Base-by-base conservation (phyloP, 2,113 vertebrate species). In the Tautogolabrus adspersus region DNA sequence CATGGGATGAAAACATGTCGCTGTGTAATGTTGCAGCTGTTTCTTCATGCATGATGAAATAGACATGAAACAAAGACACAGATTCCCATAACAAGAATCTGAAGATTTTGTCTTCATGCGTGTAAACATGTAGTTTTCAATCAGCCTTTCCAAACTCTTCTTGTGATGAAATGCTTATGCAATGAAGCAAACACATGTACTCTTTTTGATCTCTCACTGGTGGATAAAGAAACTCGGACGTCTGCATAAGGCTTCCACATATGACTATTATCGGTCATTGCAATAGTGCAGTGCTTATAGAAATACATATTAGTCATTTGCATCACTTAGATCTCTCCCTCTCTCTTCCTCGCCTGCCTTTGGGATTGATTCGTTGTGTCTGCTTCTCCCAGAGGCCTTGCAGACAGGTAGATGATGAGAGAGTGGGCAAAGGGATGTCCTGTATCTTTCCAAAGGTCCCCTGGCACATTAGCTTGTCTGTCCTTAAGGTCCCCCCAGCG, bases 21-120 rank as follows among this genome's bases (percentile, higher is more conserved):
- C n/a, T 6, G 3, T 37, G 67, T 64, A 72, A 26, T 16, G 66
- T 34, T 71, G 62, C 66, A 57, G 70, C 86, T 55, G 59, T 66
- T 71, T 55, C 42, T 54, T 8, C 34, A 7, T 47, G n/a, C 40
- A 54, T 88, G 79, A 85, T 82, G 69, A 80, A 79, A 89, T 59
- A 8, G 49, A 65, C 55, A 34, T n/a, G 73, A 67, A 81, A 81
- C 10, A 1, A 49, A 49, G 65, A 55, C 67, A 54, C 5, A 13
- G n/a, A 62, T 22, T 66, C 34, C 34, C 21, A 56, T 13, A 55
- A 47, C 40, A 18, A 49, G 22, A 37, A 37, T 47, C 16, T 34
- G 16, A 49, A 49, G 15, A 49, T 49, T 19, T 49, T 19, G 47
- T 49, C 40, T 75, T 8, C 44, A 40, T 16, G 15, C 8, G 16